Percentiles rank a stretch among this genome's conserved stretches.
Evolutionary conservation across 2,113 vertebrate genomes (phyloP).

Genomic region (Octodon degus): DNA sequence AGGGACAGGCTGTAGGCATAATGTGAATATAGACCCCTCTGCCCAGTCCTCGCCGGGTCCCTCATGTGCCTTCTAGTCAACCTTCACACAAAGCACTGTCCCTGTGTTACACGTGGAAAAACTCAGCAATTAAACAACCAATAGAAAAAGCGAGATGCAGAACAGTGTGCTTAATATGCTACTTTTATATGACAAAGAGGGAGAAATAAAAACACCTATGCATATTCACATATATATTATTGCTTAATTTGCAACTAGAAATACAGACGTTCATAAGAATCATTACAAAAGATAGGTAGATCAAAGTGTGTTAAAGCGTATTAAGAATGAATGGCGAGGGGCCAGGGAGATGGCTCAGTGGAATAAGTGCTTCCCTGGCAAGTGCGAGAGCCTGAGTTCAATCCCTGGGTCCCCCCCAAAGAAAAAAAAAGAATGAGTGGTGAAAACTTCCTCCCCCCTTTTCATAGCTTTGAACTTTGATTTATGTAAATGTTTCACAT

Average conservation of each 20-base stretch:
- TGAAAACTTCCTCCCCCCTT: not conserved
- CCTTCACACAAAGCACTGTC: not conserved
- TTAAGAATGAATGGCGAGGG: not conserved
- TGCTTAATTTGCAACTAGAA: conserved; percentile 3
- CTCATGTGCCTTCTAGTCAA: not conserved
- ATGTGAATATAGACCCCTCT: not conserved
- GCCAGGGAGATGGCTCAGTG: too few species aligned
- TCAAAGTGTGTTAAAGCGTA: not conserved
- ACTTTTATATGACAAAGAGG: not conserved
- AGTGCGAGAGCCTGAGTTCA: too few species aligned
- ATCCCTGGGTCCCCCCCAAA: too few species aligned
- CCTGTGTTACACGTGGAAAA: not conserved
- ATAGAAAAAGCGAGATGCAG: not conserved
- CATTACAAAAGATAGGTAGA: not conserved
- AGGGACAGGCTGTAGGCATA: not conserved
- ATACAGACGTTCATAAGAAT: not conserved
- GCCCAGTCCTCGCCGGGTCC: not conserved
- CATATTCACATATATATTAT: not conserved
- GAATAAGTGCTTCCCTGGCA: too few species aligned
- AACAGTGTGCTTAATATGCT: not conserved
- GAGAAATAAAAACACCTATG: not conserved
- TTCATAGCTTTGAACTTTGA: not conserved
- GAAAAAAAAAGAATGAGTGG: not conserved
- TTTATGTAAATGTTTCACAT: not conserved
- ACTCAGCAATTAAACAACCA: not conserved